Evolutionary conservation across 64 coral and sea anemone genomes (phyloP), one percentile per base, ranked within the genome.

Genomic region (Astreopora myriophthalma): DNA sequence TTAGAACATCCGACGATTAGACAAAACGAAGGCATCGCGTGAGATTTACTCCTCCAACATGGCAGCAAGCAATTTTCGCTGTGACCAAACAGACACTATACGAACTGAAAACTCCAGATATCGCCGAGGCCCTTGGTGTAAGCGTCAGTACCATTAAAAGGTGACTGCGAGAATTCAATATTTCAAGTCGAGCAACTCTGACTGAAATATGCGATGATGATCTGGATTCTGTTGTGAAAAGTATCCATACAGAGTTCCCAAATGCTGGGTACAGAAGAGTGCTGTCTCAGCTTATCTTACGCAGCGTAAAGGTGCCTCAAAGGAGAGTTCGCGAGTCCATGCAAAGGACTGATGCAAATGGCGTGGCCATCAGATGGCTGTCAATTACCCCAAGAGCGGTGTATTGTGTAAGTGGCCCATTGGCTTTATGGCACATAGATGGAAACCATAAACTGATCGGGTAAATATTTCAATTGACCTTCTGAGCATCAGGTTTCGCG

Each of bases 141-240:
- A 82, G 58, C 62, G 26, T 31, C 25, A 69, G 89, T 32, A 91
- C 89, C 68, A 60, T 91, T 32, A 38, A 82, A 52, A 69, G 75
- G 69, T 64, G 76, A 71, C 66, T 91, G 75, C 17, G 63, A 71
- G 89, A 83, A 22, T 83, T 81, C 65, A 19, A 52, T n/a, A 42
- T 91, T 20, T 91, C 89, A 69, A 63, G 46, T 29, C 73, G 27
- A 16, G 36, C 36, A 39, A 65, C 83, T 13, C 0, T 65, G 12
- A 36, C 40, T 34, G 13, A 34, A 66, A 55, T 80, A 26, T 38
- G 9, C 27, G 61, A 69, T 85, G 82, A 31, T 62, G 82, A 69
- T 24, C 35, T 69, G 9, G 60, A 86, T 68, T 26, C 9, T 24
- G 34, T 29, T 28, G 38, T 86, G 22, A 33, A 30, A 38, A 38